A percentile compares a stretch with the other conserved stretches of the same genome.
Evolutionary conservation across 2,888 invertebrate genomes (phyloP).

Genomic region (Ectemnius continuus): DNA sequence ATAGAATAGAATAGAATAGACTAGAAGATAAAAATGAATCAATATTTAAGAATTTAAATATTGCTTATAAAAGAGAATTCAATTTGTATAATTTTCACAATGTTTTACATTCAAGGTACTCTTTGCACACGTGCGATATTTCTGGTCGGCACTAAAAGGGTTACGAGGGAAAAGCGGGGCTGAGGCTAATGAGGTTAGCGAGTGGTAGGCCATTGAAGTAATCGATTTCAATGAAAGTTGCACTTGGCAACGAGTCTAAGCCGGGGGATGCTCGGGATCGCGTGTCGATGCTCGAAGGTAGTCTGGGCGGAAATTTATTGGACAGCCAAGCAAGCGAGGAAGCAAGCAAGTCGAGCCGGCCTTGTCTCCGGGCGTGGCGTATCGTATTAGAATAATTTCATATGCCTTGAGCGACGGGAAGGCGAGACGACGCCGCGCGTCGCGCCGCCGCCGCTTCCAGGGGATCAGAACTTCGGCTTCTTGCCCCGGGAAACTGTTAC

Average conservation of each 20-base stretch:
- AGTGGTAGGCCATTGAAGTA: too few relatives aligned
- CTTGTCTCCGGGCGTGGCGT: slow-evolving; percentile 44
- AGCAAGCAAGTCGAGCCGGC: slow-evolving; percentile 24
- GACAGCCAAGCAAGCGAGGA: not conserved
- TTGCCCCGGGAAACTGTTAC: slow-evolving; percentile 15
- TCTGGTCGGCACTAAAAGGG: too few relatives aligned
- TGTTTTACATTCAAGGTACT: too few relatives aligned
- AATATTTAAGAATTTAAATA: too few relatives aligned
- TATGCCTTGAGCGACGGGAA: slow-evolving; percentile 53
- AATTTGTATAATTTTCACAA: too few relatives aligned
- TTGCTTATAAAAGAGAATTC: too few relatives aligned
- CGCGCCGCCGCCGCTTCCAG: slow-evolving; percentile 26
- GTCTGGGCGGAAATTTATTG: slow-evolving; percentile 9
- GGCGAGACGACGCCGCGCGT: slow-evolving; percentile 16
- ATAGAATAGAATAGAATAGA: too few relatives aligned
- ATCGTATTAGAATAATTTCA: slow-evolving; percentile 61
- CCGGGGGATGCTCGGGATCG: not conserved
- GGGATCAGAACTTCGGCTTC: slow-evolving; percentile 24
- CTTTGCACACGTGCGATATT: too few relatives aligned
- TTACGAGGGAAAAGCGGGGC: not conserved
- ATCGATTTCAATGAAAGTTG: not conserved
- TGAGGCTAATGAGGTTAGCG: not conserved
- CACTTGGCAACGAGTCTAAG: not conserved
- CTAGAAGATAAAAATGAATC: too few relatives aligned
- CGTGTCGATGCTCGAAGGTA: not conserved